Conservation (phyloP, 2,888 invertebrate genomes). For the Lasiommata megera region DNA sequence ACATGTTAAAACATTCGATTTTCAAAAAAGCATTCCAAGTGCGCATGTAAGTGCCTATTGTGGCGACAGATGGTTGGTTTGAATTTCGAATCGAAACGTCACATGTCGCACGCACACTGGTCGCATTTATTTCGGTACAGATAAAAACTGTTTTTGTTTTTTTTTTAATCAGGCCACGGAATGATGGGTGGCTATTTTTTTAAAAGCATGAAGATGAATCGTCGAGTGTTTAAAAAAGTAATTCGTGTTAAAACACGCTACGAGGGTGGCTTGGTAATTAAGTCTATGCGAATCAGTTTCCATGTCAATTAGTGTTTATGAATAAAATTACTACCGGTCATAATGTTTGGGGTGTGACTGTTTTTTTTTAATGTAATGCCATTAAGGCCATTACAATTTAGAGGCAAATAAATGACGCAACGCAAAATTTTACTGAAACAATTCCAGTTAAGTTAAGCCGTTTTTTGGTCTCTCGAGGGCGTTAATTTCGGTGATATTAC, state of each 20-base stretch:
- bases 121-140: conserved; percentile 33
- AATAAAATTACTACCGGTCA: conserved; percentile 46
- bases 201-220: conserved; percentile 47
- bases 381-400: conserved; percentile 35
- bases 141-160: conserved; percentile 33
- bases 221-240: conserved; percentile 44
- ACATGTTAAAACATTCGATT: conserved; percentile 35
- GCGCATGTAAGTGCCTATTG: conserved; percentile 76
- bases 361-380: conserved; percentile 32
- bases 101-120: conserved; percentile 37
- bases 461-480: conserved; percentile 15
- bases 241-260: conserved; percentile 40
- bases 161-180: conserved; percentile 25
- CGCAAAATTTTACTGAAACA: conserved; percentile 24
- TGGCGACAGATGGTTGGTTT: conserved; percentile 74
- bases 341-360: conserved; percentile 37
- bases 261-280: conserved; percentile 47
- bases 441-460: conserved; percentile 20
- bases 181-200: conserved; percentile 36
- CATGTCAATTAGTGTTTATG: conserved; percentile 49
- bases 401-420: conserved; percentile 30
- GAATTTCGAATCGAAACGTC: conserved; percentile 52
- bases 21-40: conserved; percentile 66
- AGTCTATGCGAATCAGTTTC: conserved; percentile 51
- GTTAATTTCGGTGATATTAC: conserved; percentile 17